phyloP scores from a whole-genome alignment of 2,797 vertebrate genomes.

The Neosilurus hyrtlii region DNA sequence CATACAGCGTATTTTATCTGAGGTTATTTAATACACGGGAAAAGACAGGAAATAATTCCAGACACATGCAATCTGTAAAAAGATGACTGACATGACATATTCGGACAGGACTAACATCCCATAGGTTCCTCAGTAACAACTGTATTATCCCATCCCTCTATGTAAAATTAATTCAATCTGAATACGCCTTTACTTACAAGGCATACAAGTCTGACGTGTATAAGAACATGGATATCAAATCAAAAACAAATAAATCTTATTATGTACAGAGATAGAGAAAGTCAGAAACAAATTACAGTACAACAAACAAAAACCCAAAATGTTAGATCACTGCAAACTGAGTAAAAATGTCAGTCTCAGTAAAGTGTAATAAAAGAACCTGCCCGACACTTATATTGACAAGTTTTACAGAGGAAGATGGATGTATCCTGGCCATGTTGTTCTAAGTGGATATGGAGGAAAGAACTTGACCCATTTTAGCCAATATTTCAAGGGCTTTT shows the following conservation, averaged over 20 bases:
- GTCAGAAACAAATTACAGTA: conserved; percentile 17
- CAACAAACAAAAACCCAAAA: conserved; percentile 5
- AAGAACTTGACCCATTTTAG: conserved; percentile 35
- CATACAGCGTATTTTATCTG: not conserved
- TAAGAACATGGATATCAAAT: conserved; percentile 16
- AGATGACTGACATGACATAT: not conserved
- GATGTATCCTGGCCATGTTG: conserved; percentile 32
- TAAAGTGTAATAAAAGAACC: conserved; percentile 43
- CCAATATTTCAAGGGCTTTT: conserved; percentile 25
- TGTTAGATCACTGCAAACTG: conserved; percentile 27
- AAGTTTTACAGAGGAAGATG: conserved; percentile 42
- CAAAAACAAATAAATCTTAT: conserved; percentile 14
- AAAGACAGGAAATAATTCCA: not conserved
- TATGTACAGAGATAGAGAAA: conserved; percentile 13
- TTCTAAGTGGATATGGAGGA: conserved; percentile 23
- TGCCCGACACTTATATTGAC: conserved; percentile 43
- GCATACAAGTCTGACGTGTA: not conserved
- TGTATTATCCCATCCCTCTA: not conserved
- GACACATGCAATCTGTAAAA: not conserved
- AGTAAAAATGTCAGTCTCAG: conserved; percentile 25
- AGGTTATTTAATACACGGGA: not conserved
- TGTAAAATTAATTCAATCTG: not conserved
- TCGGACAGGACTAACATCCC: not conserved
- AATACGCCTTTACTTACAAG: not conserved
- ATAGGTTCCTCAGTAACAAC: not conserved